Percentiles rank a stretch among this genome's conserved stretches.
These are phyloP conservation scores for Rattus norvegicus DNA, from an alignment of 2,113 vertebrate genomes.

Conservation along the genomic window GRCr8 NC_086039.1:116181001-116181500, in stretches of 20 bases:
- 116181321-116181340: slow-evolving; percentile 24
- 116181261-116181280: slow-evolving; percentile 28
- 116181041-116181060: slow-evolving; percentile 70
- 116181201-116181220: no score
- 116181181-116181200: no score
- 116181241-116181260: not conserved
- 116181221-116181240: no score
- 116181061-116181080: slow-evolving; percentile 50
- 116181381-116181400: not conserved
- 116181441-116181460: not conserved
- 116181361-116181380: not conserved
- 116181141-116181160: not conserved
- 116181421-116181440: not conserved
- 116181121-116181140: slow-evolving; percentile 59
- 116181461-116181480: slow-evolving; percentile 1
- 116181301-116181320: slow-evolving; percentile 16
- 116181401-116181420: not conserved
- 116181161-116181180: not conserved
- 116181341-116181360: not conserved
- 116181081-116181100: slow-evolving; percentile 20
- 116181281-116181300: slow-evolving; percentile 51
- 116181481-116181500: not conserved
- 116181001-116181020: slow-evolving; percentile 71
- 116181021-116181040: slow-evolving; percentile 52
- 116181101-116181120: slow-evolving; percentile 58